Evolutionary conservation across 92 coral and sea anemone species (phyloP).

Genomic region (Muricea muricata): DNA sequence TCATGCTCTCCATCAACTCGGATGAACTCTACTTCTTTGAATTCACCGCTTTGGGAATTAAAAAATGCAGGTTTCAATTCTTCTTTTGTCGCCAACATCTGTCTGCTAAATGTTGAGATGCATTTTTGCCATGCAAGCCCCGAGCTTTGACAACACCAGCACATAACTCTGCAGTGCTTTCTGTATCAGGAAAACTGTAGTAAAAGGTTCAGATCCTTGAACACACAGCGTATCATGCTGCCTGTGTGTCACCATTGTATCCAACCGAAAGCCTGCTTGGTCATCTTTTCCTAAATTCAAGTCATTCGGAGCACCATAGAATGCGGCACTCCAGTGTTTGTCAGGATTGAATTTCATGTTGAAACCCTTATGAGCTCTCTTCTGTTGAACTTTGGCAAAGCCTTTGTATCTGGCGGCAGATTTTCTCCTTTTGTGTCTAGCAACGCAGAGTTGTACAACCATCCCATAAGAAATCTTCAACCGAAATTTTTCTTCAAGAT

Average conservation of each 20-base stretch:
- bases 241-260: slow-evolving; percentile 47
- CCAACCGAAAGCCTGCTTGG: slow-evolving; percentile 39
- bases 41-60: slow-evolving; percentile 42
- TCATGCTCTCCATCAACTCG: slow-evolving; percentile 62
- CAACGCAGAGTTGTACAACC: slow-evolving; percentile 73
- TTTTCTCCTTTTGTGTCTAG: slow-evolving; percentile 59
- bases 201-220: not conserved
- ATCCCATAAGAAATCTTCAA: slow-evolving; percentile 56
- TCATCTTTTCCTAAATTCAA: slow-evolving; percentile 51
- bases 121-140: slow-evolving; percentile 16
- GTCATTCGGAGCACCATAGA: slow-evolving; percentile 49
- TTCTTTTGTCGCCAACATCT: slow-evolving; percentile 49
- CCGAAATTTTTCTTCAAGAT: slow-evolving; percentile 41
- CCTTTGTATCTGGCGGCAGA: slow-evolving; percentile 60
- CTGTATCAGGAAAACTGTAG: slow-evolving; percentile 34
- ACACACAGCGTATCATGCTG: slow-evolving; percentile 35
- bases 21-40: slow-evolving; percentile 49
- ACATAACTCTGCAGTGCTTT: slow-evolving; percentile 27
- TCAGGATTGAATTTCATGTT: slow-evolving; percentile 69
- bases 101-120: slow-evolving; percentile 40
- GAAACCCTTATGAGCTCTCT: slow-evolving; percentile 67
- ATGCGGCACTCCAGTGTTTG: slow-evolving; percentile 66
- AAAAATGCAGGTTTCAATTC: slow-evolving; percentile 46
- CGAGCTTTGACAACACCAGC: slow-evolving; percentile 41
- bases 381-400: slow-evolving; percentile 44